These are phyloP conservation scores for Borostomias antarcticus DNA, from an alignment of 2,797 vertebrate genomes.

Conservation along the genomic window DNA sequence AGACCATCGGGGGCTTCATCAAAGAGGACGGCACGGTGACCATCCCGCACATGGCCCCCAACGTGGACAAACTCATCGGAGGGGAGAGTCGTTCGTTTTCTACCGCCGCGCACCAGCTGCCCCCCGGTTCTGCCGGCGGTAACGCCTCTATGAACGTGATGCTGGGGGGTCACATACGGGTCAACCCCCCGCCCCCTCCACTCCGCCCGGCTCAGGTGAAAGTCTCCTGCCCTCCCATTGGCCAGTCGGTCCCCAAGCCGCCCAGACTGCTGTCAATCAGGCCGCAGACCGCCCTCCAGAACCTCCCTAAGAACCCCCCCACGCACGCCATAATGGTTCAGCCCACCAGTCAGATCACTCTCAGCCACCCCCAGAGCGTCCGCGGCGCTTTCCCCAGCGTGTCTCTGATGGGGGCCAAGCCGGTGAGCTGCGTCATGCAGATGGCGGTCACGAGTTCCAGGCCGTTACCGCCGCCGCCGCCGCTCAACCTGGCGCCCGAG, in stretches of 20 bases:
- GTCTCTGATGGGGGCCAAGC: background rate
- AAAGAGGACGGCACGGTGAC: constrained; percentile 77
- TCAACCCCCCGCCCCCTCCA: constrained; percentile 14
- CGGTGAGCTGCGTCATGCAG: constrained; percentile 60
- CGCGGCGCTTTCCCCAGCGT: constrained; percentile 16
- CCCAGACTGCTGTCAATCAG: constrained; percentile 28
- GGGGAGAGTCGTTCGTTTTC: constrained; percentile 19
- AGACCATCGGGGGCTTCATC: constrained; percentile 76
- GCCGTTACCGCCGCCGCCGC: background rate
- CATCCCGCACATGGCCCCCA: constrained; percentile 43
- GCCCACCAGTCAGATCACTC: constrained; percentile 43
- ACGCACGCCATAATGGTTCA: constrained; percentile 18
- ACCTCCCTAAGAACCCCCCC: constrained; percentile 13
- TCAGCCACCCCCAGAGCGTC: constrained; percentile 44
- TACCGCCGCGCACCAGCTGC: constrained; percentile 10
- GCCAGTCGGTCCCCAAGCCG: constrained; percentile 34
- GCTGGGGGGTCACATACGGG: constrained; percentile 12
- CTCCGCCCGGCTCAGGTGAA: constrained; percentile 50
- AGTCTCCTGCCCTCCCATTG: constrained; percentile 40
- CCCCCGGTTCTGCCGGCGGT: constrained; percentile 5
- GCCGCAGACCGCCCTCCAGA: constrained; percentile 33
- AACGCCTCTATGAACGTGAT: background rate
- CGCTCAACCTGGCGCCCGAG: constrained; percentile 13
- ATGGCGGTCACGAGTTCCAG: constrained; percentile 48
- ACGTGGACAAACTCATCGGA: constrained; percentile 10